Conservation (phyloP, 1,140 invertebrate species). For the Acromyrmex charruanus region DNA sequence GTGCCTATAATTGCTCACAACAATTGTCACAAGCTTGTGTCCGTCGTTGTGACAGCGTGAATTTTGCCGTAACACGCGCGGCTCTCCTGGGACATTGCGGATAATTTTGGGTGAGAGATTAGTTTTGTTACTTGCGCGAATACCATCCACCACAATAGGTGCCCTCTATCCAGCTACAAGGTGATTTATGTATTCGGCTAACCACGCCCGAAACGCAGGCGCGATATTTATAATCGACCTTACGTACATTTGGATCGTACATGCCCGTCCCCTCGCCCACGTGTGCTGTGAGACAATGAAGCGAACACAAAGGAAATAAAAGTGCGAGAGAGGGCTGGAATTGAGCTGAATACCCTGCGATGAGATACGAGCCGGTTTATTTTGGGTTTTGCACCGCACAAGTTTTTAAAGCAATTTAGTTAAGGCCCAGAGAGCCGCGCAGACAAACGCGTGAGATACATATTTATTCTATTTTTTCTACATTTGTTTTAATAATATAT, state of each 20-base stretch:
- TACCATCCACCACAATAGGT: conserved; percentile 40
- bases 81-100: conserved; percentile 67
- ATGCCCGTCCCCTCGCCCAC: neutral
- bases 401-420: conserved; percentile 18
- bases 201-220: conserved; percentile 76
- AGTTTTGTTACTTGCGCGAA: conserved; percentile 74
- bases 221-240: conserved; percentile 79
- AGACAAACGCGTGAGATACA: neutral
- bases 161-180: conserved; percentile 41
- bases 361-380: conserved; percentile 66
- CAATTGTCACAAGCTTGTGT: conserved; percentile 69
- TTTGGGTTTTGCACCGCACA: conserved; percentile 15
- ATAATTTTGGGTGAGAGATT: conserved; percentile 68
- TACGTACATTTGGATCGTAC: conserved; percentile 58
- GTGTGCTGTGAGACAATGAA: conserved; percentile 71
- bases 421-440: neutral
- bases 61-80: conserved; percentile 66
- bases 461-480: conserved; percentile 4
- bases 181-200: conserved; percentile 77
- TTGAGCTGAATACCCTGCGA: conserved; percentile 69
- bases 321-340: conserved; percentile 65
- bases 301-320: conserved; percentile 71
- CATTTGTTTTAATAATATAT: conserved; percentile 18
- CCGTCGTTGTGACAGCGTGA: conserved; percentile 54
- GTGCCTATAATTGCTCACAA: conserved; percentile 73